Percentiles rank a stretch among this genome's conserved stretches.
phyloP scores from a whole-genome alignment of 37 sponge, comb jelly and placozoan genomes.

The Hexactinellida sp. region DNA sequence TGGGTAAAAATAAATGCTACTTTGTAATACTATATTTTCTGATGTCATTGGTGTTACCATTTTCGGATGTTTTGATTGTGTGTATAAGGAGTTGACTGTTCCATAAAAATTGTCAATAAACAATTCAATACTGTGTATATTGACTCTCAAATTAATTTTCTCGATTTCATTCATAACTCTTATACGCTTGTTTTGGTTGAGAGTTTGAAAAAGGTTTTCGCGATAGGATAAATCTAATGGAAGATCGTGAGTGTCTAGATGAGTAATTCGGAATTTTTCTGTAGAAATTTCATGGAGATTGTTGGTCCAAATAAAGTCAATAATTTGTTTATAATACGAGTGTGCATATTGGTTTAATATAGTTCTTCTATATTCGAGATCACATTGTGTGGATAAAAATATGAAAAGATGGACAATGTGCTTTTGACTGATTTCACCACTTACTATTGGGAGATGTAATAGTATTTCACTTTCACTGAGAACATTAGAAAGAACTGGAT shows the following conservation, averaged over 20 bases:
- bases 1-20: neutral
- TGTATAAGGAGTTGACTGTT: neutral
- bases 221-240: neutral
- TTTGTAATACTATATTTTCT: neutral
- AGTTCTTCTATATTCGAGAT: neutral
- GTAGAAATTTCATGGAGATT: neutral
- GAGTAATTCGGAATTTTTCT: neutral
- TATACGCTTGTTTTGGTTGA: neutral
- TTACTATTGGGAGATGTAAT: neutral
- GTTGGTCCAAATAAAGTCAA: neutral
- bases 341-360: neutral
- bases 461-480: slow-evolving; percentile 13
- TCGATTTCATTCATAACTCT: slow-evolving; percentile 6
- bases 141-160: neutral
- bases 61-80: neutral
- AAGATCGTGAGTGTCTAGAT: neutral
- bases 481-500: neutral
- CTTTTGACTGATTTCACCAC: neutral
- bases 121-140: neutral
- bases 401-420: neutral
- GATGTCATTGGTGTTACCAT: too few relatives aligned
- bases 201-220: neutral
- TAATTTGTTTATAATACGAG: neutral
- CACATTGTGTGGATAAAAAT: neutral
- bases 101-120: neutral